Conservation (phyloP, 1,140 invertebrate genomes). For the Papilio polytes region DNA sequence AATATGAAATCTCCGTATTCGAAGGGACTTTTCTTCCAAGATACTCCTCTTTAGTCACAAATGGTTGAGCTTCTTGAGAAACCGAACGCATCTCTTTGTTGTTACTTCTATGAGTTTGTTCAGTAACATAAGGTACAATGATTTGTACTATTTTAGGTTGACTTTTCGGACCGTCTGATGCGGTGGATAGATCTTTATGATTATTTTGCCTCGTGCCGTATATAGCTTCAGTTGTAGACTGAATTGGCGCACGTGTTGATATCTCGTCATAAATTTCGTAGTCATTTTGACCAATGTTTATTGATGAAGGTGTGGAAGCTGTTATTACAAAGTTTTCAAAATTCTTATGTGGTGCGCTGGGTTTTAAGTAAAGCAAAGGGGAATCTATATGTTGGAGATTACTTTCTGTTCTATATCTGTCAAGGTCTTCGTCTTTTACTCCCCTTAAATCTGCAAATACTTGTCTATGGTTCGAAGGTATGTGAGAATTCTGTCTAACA, state of each 20-base stretch:
- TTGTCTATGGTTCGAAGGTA: conserved; percentile 63
- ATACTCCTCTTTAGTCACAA: conserved; percentile 68
- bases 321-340: conserved; percentile 66
- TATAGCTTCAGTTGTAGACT: conserved; percentile 50
- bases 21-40: conserved; percentile 81
- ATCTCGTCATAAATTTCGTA: conserved; percentile 78
- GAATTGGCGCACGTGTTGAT: conserved; percentile 53
- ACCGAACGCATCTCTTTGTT: conserved; percentile 58
- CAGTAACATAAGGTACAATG: conserved; percentile 90
- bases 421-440: conserved; percentile 72
- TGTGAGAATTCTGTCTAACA: conserved; percentile 50
- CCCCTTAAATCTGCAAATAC: conserved; percentile 75
- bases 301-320: conserved; percentile 50
- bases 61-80: conserved; percentile 60
- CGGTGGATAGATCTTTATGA: conserved; percentile 56
- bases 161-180: conserved; percentile 56
- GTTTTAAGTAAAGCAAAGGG: conserved; percentile 80
- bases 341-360: conserved; percentile 80
- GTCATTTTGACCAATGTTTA: conserved; percentile 59
- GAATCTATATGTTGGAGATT: conserved; percentile 81
- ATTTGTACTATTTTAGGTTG: conserved; percentile 88
- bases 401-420: conserved; percentile 75
- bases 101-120: conserved; percentile 81
- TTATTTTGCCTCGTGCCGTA: conserved; percentile 64
- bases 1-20: conserved; percentile 57